Percentiles rank a stretch among this genome's conserved stretches.
phyloP scores from a whole-genome alignment of 2,888 invertebrate genomes.

The Meteorus cinctellus region DNA sequence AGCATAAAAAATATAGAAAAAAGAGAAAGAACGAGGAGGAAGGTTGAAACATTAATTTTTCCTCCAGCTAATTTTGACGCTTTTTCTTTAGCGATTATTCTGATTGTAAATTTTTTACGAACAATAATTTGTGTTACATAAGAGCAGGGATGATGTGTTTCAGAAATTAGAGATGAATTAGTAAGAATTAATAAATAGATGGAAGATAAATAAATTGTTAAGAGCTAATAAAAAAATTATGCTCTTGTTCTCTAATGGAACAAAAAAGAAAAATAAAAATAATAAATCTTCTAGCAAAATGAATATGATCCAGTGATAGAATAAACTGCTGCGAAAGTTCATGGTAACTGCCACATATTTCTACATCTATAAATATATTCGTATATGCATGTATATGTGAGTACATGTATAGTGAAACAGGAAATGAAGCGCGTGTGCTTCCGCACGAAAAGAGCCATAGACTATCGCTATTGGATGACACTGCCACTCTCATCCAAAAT shows the following conservation, averaged over 20 bases:
- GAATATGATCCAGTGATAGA: constrained; percentile 23
- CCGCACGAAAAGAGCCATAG: constrained; percentile 14
- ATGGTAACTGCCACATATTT: neutral
- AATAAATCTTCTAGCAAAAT: neutral
- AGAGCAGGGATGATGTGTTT: neutral
- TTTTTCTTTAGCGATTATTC: neutral
- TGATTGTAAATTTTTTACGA: neutral
- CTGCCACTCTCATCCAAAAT: constrained; percentile 8
- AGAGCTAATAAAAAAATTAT: constrained; percentile 23
- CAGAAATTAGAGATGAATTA: neutral
- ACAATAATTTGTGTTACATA: neutral
- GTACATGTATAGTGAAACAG: constrained; percentile 13
- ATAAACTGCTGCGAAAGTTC: constrained; percentile 11
- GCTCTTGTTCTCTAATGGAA: neutral
- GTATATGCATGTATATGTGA: neutral
- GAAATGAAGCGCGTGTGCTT: constrained; percentile 28
- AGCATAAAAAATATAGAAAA: neutral
- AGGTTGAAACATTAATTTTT: neutral
- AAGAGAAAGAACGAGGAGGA: no score
- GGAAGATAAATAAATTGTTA: neutral
- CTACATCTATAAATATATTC: neutral
- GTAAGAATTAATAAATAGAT: neutral
- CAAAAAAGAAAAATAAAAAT: neutral
- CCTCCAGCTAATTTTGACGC: neutral
- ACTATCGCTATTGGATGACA: constrained; percentile 6